A percentile compares a stretch with the other conserved stretches of the same genome.
phyloP scores from a whole-genome alignment of 1,140 invertebrate species.

The Aphelenchoides avenae region DNA sequence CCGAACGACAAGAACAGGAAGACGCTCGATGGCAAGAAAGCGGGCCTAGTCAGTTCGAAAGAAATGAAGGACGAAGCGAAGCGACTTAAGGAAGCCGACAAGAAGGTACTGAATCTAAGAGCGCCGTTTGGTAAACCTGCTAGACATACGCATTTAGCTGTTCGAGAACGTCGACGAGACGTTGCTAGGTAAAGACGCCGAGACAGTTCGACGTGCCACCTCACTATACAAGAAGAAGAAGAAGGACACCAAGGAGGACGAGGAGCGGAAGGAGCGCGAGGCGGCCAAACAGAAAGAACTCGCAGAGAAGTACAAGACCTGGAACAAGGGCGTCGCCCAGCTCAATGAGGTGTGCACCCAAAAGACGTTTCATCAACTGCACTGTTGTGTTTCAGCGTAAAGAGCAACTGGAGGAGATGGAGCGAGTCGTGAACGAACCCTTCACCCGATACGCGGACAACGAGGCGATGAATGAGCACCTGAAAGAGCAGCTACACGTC shows the following conservation, averaged over 20 bases:
- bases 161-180: slow-evolving; percentile 10
- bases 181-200: slow-evolving; percentile 30
- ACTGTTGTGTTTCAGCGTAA: neutral
- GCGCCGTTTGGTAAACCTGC: neutral
- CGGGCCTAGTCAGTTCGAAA: too few relatives aligned
- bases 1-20: too few relatives aligned
- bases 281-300: slow-evolving; percentile 44
- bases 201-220: slow-evolving; percentile 28
- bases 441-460: slow-evolving; percentile 49
- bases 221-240: slow-evolving; percentile 16
- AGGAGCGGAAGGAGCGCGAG: slow-evolving; percentile 39
- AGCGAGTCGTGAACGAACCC: slow-evolving; percentile 36
- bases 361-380: neutral
- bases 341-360: slow-evolving; percentile 32
- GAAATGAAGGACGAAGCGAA: slow-evolving; percentile 5
- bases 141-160: neutral
- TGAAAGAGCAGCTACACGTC: slow-evolving; percentile 37
- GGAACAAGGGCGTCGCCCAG: slow-evolving; percentile 43
- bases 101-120: neutral
- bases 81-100: neutral
- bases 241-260: slow-evolving; percentile 25
- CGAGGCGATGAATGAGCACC: slow-evolving; percentile 48
- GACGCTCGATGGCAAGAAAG: too few relatives aligned
- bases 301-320: slow-evolving; percentile 35
- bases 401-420: slow-evolving; percentile 46